Evolutionary conservation across 2,113 vertebrate species (phyloP).

Genomic region (Dolichallabes microphthalmus): DNA sequence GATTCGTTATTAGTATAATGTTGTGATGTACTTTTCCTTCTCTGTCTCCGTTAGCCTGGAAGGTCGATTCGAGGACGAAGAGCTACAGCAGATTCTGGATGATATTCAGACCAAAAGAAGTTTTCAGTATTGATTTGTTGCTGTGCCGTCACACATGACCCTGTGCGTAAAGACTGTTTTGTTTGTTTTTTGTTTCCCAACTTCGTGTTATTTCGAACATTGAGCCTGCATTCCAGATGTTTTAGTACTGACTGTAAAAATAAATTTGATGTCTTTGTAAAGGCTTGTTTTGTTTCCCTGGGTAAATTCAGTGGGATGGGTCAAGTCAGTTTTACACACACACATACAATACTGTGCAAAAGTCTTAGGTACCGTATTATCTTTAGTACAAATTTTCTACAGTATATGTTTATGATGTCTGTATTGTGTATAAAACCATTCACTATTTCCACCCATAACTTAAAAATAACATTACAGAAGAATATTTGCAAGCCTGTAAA

Average conservation of each 20-base stretch:
- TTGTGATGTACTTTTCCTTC: background rate
- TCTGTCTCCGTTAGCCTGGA: conserved; percentile 77
- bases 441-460: too few relatives aligned
- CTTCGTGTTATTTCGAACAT: background rate
- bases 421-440: too few relatives aligned
- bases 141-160: background rate
- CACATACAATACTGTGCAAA: too few relatives aligned
- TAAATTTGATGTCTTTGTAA: conserved; percentile 19
- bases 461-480: too few relatives aligned
- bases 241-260: background rate
- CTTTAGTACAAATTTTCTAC: too few relatives aligned
- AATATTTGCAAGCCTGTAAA: too few relatives aligned
- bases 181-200: background rate
- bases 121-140: conserved; percentile 84
- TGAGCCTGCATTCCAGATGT: background rate
- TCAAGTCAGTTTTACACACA: background rate
- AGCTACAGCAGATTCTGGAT: conserved; percentile 95
- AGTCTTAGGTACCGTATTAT: too few relatives aligned
- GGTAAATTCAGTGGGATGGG: too few relatives aligned
- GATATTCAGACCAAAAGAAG: conserved; percentile 98
- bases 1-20: background rate
- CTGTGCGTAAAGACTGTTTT: too few relatives aligned
- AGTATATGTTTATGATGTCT: too few relatives aligned
- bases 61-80: conserved; percentile 94
- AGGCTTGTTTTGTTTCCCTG: background rate